phyloP scores from a whole-genome alignment of 2,113 vertebrate genomes.

The Gymnarchus niloticus region DNA sequence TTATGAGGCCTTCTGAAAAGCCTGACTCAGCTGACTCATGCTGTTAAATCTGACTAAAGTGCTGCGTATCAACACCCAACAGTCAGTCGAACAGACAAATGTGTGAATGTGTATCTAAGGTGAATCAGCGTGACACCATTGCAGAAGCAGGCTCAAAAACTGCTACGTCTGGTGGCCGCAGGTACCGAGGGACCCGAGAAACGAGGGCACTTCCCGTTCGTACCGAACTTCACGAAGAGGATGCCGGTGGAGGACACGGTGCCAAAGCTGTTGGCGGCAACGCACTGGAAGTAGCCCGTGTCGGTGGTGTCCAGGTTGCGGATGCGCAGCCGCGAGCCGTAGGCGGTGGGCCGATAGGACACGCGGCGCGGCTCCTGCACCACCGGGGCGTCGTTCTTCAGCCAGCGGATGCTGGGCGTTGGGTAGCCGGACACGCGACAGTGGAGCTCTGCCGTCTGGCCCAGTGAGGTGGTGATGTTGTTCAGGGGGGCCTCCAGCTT shows the following conservation, averaged over 20 bases:
- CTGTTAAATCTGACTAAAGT: neutral
- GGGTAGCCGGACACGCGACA: conserved; percentile 87
- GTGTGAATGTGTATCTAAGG: neutral
- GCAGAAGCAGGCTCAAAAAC: neutral
- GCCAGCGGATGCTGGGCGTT: conserved; percentile 77
- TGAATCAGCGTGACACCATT: too few relatives aligned
- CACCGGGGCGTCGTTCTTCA: conserved; percentile 94
- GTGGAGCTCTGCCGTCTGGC: conserved; percentile 85
- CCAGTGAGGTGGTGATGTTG: conserved; percentile 93
- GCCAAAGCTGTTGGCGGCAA: conserved; percentile 78
- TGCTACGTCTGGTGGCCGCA: neutral
- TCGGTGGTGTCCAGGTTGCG: conserved; percentile 94
- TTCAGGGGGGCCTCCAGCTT: conserved; percentile 89
- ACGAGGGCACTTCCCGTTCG: conserved; percentile 47
- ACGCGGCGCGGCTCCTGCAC: conserved; percentile 87
- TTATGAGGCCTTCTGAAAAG: neutral
- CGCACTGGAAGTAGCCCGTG: conserved; percentile 96
- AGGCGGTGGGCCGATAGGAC: conserved; percentile 76
- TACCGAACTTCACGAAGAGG: conserved; percentile 93
- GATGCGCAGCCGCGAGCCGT: conserved; percentile 88
- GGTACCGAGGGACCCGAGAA: neutral
- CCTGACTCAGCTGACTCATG: neutral
- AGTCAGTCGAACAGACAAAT: too few relatives aligned
- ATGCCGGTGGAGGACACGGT: conserved; percentile 89
- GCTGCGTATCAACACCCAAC: neutral